Conservation (phyloP, 2,888 invertebrate species). For the Selenia dentaria region DNA sequence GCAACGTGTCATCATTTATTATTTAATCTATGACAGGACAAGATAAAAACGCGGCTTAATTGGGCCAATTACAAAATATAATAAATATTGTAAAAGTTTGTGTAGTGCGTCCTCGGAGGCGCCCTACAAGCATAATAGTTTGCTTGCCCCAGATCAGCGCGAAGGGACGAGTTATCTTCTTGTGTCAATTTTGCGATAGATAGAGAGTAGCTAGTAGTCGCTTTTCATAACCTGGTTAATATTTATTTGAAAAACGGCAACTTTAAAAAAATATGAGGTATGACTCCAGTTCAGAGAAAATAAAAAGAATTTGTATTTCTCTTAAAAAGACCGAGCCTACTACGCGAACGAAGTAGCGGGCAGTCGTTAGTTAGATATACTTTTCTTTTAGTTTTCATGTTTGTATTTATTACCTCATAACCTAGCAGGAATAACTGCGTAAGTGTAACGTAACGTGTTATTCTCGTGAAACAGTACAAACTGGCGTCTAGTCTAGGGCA, state of each 20-base stretch:
- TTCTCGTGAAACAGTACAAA: too few relatives aligned
- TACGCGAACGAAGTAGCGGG: too few relatives aligned
- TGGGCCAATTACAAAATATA: slow-evolving; percentile 80
- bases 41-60: slow-evolving; percentile 57
- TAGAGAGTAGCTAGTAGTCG: slow-evolving; percentile 36
- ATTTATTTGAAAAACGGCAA: slow-evolving; percentile 2
- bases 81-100: slow-evolving; percentile 74
- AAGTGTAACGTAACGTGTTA: too few relatives aligned
- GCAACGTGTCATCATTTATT: slow-evolving; percentile 55
- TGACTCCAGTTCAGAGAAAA: too few relatives aligned
- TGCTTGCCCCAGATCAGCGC: slow-evolving; percentile 65
- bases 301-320: too few relatives aligned
- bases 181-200: slow-evolving; percentile 61
- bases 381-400: too few relatives aligned
- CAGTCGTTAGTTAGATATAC: too few relatives aligned
- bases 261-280: not conserved
- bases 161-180: slow-evolving; percentile 69
- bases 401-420: too few relatives aligned
- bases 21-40: slow-evolving; percentile 59
- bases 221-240: not conserved
- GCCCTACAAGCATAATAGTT: slow-evolving; percentile 73
- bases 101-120: slow-evolving; percentile 52
- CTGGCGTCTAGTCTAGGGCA: too few relatives aligned
- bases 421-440: too few relatives aligned
- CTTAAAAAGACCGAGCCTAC: too few relatives aligned